phyloP scores from a whole-genome alignment of 2,797 vertebrate species.

The Myiotriccus ornatus region DNA sequence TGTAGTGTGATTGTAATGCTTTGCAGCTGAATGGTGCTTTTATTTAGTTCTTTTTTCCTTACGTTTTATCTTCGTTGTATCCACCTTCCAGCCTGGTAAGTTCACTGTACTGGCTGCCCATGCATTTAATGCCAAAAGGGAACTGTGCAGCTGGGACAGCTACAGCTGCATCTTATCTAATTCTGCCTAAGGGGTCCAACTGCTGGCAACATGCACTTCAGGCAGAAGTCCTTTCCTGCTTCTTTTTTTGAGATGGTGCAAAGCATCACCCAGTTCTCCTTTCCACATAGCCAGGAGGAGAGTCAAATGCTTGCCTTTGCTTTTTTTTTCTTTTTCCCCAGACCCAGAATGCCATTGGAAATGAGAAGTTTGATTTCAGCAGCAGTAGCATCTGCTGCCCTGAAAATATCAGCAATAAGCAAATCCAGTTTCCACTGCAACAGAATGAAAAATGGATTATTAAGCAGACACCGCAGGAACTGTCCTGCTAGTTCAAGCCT shows the following conservation, averaged over 20 bases:
- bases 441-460: not conserved
- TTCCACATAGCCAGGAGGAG: constrained; percentile 21
- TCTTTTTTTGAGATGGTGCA: not conserved
- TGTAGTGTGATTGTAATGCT: not conserved
- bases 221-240: constrained; percentile 7
- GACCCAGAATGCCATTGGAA: constrained; percentile 12
- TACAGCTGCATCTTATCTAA: constrained; percentile 58
- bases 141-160: constrained; percentile 36
- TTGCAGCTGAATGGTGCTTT: not conserved
- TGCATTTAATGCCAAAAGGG: constrained; percentile 34
- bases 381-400: not conserved
- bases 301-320: not conserved
- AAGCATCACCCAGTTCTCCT: not conserved
- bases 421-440: not conserved
- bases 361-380: not conserved
- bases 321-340: not conserved
- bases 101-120: not conserved
- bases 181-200: constrained; percentile 49
- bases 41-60: not conserved
- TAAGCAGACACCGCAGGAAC: not conserved
- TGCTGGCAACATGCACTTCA: constrained; percentile 32
- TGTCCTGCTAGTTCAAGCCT: not conserved
- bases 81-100: constrained; percentile 1
- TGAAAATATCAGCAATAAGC: constrained; percentile 16
- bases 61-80: not conserved